Evolutionary conservation across 2,888 invertebrate genomes (phyloP), one percentile per base, ranked within the genome.

Genomic region (Polietes domitor): DNA sequence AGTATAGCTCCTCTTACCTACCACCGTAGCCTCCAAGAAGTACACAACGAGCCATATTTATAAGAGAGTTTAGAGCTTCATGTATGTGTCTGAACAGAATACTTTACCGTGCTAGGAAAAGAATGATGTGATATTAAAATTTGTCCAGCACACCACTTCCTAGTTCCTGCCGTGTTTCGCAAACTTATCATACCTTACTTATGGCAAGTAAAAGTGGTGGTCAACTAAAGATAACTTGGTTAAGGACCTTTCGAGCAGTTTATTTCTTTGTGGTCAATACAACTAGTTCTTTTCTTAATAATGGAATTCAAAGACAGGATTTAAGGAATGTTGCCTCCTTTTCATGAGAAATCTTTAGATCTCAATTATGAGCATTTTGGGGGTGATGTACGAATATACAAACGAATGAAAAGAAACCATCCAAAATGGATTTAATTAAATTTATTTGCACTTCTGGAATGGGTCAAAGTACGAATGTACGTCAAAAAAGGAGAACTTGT

Each of bases 141-240:
- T n/a, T n/a, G n/a, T n/a, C n/a, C n/a, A n/a, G n/a, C n/a, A n/a
- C n/a, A n/a, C n/a, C n/a, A n/a, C n/a, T n/a, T n/a, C n/a, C n/a
- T n/a, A n/a, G n/a, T n/a, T n/a, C n/a, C n/a, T n/a, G n/a, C n/a
- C n/a, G n/a, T n/a, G n/a, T n/a, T n/a, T n/a, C 32, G 43, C 2
- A 43, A 2, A 50, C 19, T 37, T 9, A 37, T 37, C 37, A 37
- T 37, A 37, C 37, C 37, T 10, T 9, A 7, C 37, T 9, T 12
- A 12, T n/a, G n/a, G n/a, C n/a, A n/a, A 28, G n/a, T 10, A 28
- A 15, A 26, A 76, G 65, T 77, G 65, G 81, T 74, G 81, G 81
- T 77, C 73, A 77, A 77, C 68, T 19, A 58, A 58, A 41, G 68
- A 82, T 82, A 77, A 70, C 81, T 55, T 43, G 15, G 43, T 15